Conservation (phyloP, 2,113 vertebrate species). For the Serilophus lunatus region DNA sequence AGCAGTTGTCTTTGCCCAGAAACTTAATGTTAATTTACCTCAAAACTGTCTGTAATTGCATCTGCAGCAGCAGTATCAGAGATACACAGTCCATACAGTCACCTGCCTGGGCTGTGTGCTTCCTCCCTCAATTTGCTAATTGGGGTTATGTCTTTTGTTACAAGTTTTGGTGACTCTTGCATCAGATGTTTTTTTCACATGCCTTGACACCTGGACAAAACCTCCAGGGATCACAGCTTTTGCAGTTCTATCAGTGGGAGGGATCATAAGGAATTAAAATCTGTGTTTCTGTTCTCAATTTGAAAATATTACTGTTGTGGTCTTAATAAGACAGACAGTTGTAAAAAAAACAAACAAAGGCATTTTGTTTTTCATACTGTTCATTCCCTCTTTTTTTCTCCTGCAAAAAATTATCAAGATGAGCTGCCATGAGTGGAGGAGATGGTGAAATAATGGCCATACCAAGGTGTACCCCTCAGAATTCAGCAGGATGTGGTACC, state of each 20-base stretch:
- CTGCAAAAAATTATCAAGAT: background rate
- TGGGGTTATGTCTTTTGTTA: background rate
- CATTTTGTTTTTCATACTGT: background rate
- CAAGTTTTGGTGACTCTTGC: background rate
- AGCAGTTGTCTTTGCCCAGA: background rate
- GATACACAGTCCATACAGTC: background rate
- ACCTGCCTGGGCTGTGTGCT: accelerated
- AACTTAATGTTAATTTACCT: background rate
- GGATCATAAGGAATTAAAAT: background rate
- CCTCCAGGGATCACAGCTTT: background rate
- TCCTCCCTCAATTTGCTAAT: background rate
- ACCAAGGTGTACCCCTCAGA: background rate
- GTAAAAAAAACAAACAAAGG: background rate
- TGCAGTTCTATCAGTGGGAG: background rate
- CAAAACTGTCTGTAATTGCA: background rate
- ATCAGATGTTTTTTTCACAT: background rate
- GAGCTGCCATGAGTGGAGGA: background rate
- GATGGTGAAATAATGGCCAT: background rate
- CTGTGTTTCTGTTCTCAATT: background rate
- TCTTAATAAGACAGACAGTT: background rate
- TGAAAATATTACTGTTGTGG: background rate
- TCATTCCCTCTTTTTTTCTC: background rate
- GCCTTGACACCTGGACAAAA: background rate
- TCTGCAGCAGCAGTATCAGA: background rate
- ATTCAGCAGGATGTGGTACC: background rate